Evolutionary conservation across 2,888 invertebrate species (phyloP).

Genomic region (Tachina lurida): DNA sequence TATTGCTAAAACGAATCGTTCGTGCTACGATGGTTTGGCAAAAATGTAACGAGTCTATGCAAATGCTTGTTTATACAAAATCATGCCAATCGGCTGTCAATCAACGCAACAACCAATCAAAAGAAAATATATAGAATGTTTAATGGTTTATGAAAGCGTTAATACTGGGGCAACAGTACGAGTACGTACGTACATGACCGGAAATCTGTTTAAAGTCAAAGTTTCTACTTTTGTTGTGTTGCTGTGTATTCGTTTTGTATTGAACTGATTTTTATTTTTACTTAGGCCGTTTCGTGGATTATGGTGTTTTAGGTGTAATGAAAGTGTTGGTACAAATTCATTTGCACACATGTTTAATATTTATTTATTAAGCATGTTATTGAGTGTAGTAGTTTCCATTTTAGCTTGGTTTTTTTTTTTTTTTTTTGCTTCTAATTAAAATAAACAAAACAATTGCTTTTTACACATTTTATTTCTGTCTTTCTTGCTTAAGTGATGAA

Average conservation of each 20-base stretch:
- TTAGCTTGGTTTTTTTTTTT: slow-evolving; percentile 7
- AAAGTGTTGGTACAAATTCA: slow-evolving; percentile 9
- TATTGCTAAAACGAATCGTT: not conserved
- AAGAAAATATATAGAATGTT: slow-evolving; percentile 47
- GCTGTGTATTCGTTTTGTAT: slow-evolving; percentile 13
- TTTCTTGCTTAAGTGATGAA: not conserved
- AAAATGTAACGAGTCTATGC: slow-evolving; percentile 27
- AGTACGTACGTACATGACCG: slow-evolving; percentile 36
- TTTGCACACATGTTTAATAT: slow-evolving; percentile 52
- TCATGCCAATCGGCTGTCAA: slow-evolving; percentile 82
- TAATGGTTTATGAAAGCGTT: slow-evolving; percentile 34
- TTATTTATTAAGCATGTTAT: slow-evolving; percentile 61
- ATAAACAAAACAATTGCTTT: slow-evolving; percentile 47
- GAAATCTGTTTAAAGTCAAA: slow-evolving; percentile 72
- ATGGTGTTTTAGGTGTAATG: not conserved
- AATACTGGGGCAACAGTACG: not conserved
- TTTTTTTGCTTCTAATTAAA: slow-evolving; percentile 45
- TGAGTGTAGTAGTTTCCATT: slow-evolving; percentile 62
- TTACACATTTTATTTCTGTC: not conserved
- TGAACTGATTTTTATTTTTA: slow-evolving; percentile 29
- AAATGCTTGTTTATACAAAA: slow-evolving; percentile 77
- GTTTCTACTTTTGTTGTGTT: not conserved
- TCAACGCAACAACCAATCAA: slow-evolving; percentile 75
- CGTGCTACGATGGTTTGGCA: not conserved
- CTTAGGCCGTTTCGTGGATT: slow-evolving; percentile 38